Base-by-base conservation (phyloP, 2,888 invertebrate species). In the Tipula lateralis region DNA sequence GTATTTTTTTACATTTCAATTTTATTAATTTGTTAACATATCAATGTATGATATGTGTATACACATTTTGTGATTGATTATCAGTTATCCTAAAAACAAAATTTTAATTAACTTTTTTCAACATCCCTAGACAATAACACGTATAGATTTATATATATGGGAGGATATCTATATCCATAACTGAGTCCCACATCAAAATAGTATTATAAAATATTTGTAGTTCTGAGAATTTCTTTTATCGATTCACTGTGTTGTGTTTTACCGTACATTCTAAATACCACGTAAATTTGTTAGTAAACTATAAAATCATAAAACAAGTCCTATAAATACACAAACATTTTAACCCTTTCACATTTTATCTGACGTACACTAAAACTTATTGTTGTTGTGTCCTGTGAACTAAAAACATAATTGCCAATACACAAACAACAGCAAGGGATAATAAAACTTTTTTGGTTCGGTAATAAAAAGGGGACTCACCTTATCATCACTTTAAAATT, bases 271-370 rank as follows among this genome's bases (percentile, higher is more conserved):
- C 66, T 24, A 24, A 66, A 66, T 66, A 66, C 9, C 66, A 66
- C 66, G 66, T 66, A 66, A 36, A 36, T 12, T 36, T 36, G 36
- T 36, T 12, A 36, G 36, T 36, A 36, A 66, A 66, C 66, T 66
- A 66, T 66, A 66, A 66, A 66, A 19, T 24, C 66, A 66, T 66
- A 66, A 66, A 66, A 24, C 5, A 66, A 2, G 24, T 24, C 24
- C 66, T 66, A 7, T 66, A 66, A 24, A 44, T n/a, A 66, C 24
- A 66, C 12, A 66, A 66, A 66, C 1, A 66, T 66, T 24, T 66
- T 66, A 66, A 66, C 66, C 66, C 66, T 66, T 66, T 66, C 24
- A 66, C 24, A 66, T 66, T 66, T 66, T 66, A 66, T 66, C 66
- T 66, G 24, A 39, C 32, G 12, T 13, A n/a, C 66, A 66, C 1